Base-by-base conservation (phyloP, 1,140 invertebrate species). In the Medauroidea extradentata region DNA sequence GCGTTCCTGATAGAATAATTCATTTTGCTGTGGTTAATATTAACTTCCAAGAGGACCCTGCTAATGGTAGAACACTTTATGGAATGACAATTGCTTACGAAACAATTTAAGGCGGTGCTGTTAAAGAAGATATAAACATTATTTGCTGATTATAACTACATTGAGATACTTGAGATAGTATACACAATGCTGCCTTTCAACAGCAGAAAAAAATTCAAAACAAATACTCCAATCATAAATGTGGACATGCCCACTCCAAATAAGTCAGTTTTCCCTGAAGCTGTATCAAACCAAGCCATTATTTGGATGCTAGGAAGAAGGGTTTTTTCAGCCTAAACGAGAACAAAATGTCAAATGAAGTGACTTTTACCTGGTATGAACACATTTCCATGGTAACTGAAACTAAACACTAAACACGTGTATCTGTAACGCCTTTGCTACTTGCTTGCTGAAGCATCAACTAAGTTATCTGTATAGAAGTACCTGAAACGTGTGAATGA, bases 1-100 rank as follows among this genome's bases (percentile, higher is more conserved):
- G n/a, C 3, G 23, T 13, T 53, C 52, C 13, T 27, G 52, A 21
- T 2, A 41, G 52, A 19, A 16, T 53, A 16, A 42, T 53, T 13
- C 21, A 53, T 13, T 53, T 53, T 29, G 9, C 52, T n/a, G 34
- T 53, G 13, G 52, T 16, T 42, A 53, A 53, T 21, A 53, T 53
- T 16, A 2, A 53, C 11, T 53, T 53, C 38, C 24, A 53, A 53
- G 24, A 53, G 23, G 24, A 29, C 24, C 13, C 9, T 24, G 2
- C 52, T 14, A 3, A 53, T 53, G 24, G 52, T 14, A 13, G 34
- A 34, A 53, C 24, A n/a, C 52, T 53, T 41, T 21, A 53, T 29
- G 52, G 25, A 53, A 21, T 53, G 19, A 53, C 23, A 14, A 21
- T 29, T 42, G 52, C 52, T 24, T 53, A 53, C 29, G 13, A 53